Evolutionary conservation across 2,797 vertebrate species (phyloP).

Genomic region (Anisognathus igniventris): DNA sequence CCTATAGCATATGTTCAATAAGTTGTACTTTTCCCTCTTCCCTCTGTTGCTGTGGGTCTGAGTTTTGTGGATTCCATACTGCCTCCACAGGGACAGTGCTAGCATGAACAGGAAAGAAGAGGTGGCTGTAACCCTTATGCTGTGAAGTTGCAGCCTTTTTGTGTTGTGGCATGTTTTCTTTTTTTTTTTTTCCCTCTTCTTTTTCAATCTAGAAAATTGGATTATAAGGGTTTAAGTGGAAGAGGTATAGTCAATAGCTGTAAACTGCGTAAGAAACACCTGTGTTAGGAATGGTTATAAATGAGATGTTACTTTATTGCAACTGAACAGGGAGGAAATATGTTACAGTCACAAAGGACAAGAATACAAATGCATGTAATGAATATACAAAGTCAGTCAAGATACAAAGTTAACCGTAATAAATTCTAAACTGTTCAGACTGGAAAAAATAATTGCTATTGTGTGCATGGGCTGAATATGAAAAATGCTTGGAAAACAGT

Average conservation of each 20-base stretch:
- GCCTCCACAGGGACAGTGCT: neutral
- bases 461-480: neutral
- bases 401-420: neutral
- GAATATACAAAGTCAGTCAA: neutral
- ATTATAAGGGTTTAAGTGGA: neutral
- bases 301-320: neutral
- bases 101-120: neutral
- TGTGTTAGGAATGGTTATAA: neutral
- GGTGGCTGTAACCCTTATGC: neutral
- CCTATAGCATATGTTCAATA: neutral
- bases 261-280: neutral
- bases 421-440: neutral
- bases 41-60: neutral
- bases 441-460: neutral
- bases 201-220: neutral
- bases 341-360: neutral
- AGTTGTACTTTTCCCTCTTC: neutral
- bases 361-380: neutral
- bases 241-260: neutral
- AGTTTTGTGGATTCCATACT: neutral
- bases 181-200: rapidly evolving
- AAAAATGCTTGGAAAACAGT: neutral
- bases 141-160: neutral
- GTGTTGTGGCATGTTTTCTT: neutral
- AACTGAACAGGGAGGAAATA: neutral